Conservation (phyloP, 2,797 vertebrate species). For the Pseudomugil gertrudae region DNA sequence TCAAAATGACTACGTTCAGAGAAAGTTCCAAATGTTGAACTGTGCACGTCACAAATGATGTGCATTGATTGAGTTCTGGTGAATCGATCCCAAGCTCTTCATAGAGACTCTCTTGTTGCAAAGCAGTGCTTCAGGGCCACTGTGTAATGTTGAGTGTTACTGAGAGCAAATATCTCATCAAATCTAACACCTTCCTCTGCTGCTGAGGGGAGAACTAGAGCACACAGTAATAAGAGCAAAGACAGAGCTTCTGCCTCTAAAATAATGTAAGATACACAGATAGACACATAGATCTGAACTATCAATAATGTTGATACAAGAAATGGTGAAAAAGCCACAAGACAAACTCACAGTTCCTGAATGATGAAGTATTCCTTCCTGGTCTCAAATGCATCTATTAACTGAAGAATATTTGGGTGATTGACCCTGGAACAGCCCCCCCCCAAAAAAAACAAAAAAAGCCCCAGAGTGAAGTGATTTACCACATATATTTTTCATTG, state of each 20-base stretch:
- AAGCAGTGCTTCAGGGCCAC: conserved; percentile 63
- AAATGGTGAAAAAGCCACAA: conserved; percentile 20
- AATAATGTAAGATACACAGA: conserved; percentile 33
- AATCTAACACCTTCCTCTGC: conserved; percentile 67
- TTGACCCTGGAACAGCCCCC: conserved; percentile 83
- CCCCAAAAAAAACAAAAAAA: not conserved
- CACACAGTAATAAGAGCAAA: conserved; percentile 65
- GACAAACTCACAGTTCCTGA: conserved; percentile 87
- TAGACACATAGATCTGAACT: conserved; percentile 10
- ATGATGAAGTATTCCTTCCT: conserved; percentile 90
- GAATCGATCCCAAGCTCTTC: conserved; percentile 50
- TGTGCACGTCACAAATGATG: conserved; percentile 31
- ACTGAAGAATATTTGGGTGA: conserved; percentile 89
- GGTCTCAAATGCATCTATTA: conserved; percentile 90
- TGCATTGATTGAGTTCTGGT: conserved; percentile 10
- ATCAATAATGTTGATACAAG: conserved; percentile 10
- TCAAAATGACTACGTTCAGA: conserved; percentile 39
- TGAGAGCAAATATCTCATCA: conserved; percentile 74
- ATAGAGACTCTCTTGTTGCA: conserved; percentile 46
- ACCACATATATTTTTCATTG: not conserved
- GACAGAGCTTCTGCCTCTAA: conserved; percentile 38
- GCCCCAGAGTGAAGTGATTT: not conserved
- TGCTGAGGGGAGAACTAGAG: conserved; percentile 65
- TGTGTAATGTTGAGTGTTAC: conserved; percentile 66
- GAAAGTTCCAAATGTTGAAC: conserved; percentile 48